Evolutionary conservation across 2,888 invertebrate genomes (phyloP), one percentile per base, ranked within the genome.

Genomic region (Notodonta ziczac): DNA sequence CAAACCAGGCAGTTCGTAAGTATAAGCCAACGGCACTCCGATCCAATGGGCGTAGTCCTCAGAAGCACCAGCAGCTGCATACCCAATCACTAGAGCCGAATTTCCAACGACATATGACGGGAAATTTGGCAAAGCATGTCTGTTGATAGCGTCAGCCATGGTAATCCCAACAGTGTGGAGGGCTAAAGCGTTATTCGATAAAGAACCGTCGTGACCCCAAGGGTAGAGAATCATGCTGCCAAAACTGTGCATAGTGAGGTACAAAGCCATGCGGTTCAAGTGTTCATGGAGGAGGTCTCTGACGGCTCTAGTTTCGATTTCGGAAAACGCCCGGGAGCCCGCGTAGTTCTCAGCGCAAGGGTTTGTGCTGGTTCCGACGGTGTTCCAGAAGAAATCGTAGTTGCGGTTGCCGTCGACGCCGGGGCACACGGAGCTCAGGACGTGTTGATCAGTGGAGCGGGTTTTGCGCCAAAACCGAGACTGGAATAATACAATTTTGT

Each of bases 381-480:
- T 94, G 89, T 94, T 95, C 97, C 97, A 97, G 67, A 94, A 90
- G 76, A 95, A 95, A 60, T 94, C 96, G 76, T 95, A 97, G 87
- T 97, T 97, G 4, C 97, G 91, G 84, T 97, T 97, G 0, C 95
- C 95, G 78, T 97, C 97, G 0, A 95, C 95, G 8, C 97, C 97
- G 5, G 87, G 86, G 72, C 97, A 97, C 0, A 80, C 1, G 14
- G 44, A 42, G 4, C 86, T 69, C 7, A 82, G 76, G 0, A 48
- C 0, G 52, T 84, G 76, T n/a, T 80, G 74, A 66, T 86, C 80
- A 0, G 91, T 92, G 0, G 95, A 94, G 0, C 96, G 94, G 0
- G 96, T 96, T 80, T 96, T 96, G 14, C 96, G 94, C 96, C 96
- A 97, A 69, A 96, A 87, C 10, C 95, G 94, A 44, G 78, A 75